Base-by-base conservation (phyloP, 2,797 vertebrate genomes). In the Serranus cabrilla region DNA sequence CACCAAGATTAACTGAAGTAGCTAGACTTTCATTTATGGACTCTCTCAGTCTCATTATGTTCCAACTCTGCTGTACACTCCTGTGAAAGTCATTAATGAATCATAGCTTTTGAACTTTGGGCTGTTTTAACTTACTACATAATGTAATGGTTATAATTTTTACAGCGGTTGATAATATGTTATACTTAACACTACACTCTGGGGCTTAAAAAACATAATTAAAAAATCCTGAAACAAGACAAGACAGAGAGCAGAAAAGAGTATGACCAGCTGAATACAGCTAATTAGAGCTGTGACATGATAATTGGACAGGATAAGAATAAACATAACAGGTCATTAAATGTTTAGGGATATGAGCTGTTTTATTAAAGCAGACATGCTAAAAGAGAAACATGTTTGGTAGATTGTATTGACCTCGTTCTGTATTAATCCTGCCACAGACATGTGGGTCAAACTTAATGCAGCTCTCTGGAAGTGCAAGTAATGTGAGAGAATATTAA, bases 241-340 rank as follows among this genome's bases (percentile, higher is more conserved):
- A 42, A 45, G 56, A 68, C 34, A n/a, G 47, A 50, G 55, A n/a
- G 57, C 20, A 59, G 68, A 70, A 49, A 7, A 46, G 25, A 57
- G 16, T 18, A 65, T 40, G 54, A 84, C 59, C 59, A 7, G 50
- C 66, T 58, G 39, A 84, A 54, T 40, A 10, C 46, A 8, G 70
- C 82, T 83, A 86, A 85, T 87, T 78, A 78, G 72, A 77, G 84
- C 67, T 16, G 59, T 67, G 84, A 76, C 78, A 86, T 17, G 18
- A 80, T 90, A 88, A 89, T 45, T 83, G 81, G 84, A 49, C 57
- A 40, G 79, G 74, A 91, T 80, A 80, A 71, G 74, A 84, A 87
- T 74, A 70, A 84, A 80, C 76, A 84, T 11, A 81, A 72, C 67
- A 75, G 83, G 65, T 82, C 80, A 80, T 83, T 83, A 90, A 85